Evolutionary conservation across 2,113 vertebrate genomes (phyloP).

Genomic region (Cardinalis cardinalis): DNA sequence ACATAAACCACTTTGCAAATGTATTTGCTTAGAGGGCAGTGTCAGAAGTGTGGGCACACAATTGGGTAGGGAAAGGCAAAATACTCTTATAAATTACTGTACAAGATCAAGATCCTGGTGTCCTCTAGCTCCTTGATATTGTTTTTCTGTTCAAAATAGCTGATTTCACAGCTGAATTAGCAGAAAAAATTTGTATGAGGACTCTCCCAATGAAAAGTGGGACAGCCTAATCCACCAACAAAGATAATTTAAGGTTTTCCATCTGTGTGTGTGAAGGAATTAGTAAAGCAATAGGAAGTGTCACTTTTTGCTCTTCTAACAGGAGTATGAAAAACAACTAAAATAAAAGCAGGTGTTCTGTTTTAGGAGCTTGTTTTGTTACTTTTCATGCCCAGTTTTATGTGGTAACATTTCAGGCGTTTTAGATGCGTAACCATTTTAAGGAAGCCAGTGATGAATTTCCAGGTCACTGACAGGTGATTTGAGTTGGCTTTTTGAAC

Average conservation of each 20-base stretch:
- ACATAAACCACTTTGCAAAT: neutral
- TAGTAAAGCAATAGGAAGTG: neutral
- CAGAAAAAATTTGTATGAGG: neutral
- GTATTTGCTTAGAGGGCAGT: neutral
- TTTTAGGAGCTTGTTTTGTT: neutral
- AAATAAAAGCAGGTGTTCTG: neutral
- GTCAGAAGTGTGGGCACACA: neutral
- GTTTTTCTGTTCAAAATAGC: neutral
- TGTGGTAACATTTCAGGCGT: neutral
- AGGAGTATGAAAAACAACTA: neutral
- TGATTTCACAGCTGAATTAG: neutral
- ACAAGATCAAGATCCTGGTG: neutral
- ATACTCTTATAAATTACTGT: neutral
- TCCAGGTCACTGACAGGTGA: neutral
- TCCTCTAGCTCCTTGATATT: neutral
- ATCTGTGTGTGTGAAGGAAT: neutral
- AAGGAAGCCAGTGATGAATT: neutral
- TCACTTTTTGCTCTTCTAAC: neutral
- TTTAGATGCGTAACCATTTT: neutral
- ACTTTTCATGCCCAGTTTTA: neutral
- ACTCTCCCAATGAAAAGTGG: neutral
- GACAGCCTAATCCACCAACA: neutral
- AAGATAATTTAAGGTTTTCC: neutral
- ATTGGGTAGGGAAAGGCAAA: neutral
- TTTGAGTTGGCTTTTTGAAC: slow-evolving; percentile 5